A percentile compares a stretch with the other conserved stretches of the same genome.
Conservation (phyloP, 2,113 vertebrate genomes). For the Sterna hirundo region DNA sequence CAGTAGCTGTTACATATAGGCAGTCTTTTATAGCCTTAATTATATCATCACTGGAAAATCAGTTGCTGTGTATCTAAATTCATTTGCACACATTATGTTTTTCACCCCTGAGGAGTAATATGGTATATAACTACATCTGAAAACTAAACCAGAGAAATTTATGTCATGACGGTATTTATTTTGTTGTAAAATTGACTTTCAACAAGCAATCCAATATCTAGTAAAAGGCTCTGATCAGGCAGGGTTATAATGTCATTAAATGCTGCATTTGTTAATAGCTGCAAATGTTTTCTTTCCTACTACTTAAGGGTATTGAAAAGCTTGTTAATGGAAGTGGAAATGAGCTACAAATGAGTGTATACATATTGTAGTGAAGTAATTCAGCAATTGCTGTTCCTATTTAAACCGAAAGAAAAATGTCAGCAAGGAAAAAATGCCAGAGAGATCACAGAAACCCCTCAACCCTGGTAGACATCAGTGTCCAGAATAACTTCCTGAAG, state of each 20-base stretch:
- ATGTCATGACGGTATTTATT: slow-evolving; percentile 46
- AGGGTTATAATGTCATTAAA: slow-evolving; percentile 62
- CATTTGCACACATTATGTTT: slow-evolving; percentile 66
- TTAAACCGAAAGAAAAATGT: slow-evolving; percentile 42
- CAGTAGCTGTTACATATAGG: slow-evolving; percentile 58
- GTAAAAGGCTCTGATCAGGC: slow-evolving; percentile 38
- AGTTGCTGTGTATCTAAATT: slow-evolving; percentile 66
- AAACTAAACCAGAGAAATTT: slow-evolving; percentile 65
- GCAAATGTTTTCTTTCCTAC: slow-evolving; percentile 45
- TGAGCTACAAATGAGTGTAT: slow-evolving; percentile 42
- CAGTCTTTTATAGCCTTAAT: slow-evolving; percentile 73
- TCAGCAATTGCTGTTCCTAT: not conserved
- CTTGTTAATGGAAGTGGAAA: slow-evolving; percentile 42
- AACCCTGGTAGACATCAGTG: not conserved
- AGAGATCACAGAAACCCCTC: not conserved
- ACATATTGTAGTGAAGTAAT: slow-evolving; percentile 17
- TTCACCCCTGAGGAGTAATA: slow-evolving; percentile 67
- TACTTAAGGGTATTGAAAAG: slow-evolving; percentile 34
- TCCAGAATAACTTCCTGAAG: not conserved
- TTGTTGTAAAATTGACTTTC: slow-evolving; percentile 62
- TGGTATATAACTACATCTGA: slow-evolving; percentile 59
- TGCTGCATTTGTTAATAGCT: slow-evolving; percentile 44
- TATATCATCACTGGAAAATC: slow-evolving; percentile 65
- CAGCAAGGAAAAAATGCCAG: not conserved
- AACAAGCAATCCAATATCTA: slow-evolving; percentile 29